phyloP scores from a whole-genome alignment of 1,140 invertebrate species.

The Tetraneura akinire region DNA sequence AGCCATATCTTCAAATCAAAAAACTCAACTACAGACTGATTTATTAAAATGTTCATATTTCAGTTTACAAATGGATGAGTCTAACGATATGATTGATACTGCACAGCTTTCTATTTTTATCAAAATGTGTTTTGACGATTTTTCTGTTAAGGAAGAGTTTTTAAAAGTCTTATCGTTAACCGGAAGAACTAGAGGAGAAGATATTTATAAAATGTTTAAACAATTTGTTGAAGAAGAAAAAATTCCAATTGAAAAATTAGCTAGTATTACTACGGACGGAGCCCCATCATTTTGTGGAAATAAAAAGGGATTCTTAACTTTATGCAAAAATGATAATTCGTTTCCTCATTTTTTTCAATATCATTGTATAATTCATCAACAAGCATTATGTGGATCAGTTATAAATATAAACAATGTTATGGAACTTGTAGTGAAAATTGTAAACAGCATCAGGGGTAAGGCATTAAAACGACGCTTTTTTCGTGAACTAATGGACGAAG shows the following conservation, averaged over 20 bases:
- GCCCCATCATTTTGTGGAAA: background rate
- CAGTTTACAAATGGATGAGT: conserved; percentile 19
- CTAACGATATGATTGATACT: conserved; percentile 25
- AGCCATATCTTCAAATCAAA: conserved; percentile 7
- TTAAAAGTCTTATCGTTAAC: conserved; percentile 19
- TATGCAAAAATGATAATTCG: background rate
- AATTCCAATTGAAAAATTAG: conserved; percentile 24
- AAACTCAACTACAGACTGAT: background rate
- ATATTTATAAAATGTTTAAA: conserved; percentile 25
- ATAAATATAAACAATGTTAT: conserved; percentile 25
- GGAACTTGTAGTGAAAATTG: conserved; percentile 8
- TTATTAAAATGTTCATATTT: conserved; percentile 13
- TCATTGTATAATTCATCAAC: conserved; percentile 6
- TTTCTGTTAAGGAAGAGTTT: conserved; percentile 19
- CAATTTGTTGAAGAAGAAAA: conserved; percentile 27
- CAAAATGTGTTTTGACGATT: conserved; percentile 18
- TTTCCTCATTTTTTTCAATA: conserved; percentile 11
- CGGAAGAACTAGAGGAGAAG: conserved; percentile 8
- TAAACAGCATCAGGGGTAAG: conserved; percentile 8
- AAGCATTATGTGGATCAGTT: background rate
- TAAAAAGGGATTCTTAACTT: background rate
- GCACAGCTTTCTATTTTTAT: conserved; percentile 23
- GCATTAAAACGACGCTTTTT: conserved; percentile 3
- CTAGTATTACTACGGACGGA: background rate
- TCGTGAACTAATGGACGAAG: conserved; percentile 8